Conservation (phyloP, 2,797 vertebrate genomes). For the Valencia hispanica region DNA sequence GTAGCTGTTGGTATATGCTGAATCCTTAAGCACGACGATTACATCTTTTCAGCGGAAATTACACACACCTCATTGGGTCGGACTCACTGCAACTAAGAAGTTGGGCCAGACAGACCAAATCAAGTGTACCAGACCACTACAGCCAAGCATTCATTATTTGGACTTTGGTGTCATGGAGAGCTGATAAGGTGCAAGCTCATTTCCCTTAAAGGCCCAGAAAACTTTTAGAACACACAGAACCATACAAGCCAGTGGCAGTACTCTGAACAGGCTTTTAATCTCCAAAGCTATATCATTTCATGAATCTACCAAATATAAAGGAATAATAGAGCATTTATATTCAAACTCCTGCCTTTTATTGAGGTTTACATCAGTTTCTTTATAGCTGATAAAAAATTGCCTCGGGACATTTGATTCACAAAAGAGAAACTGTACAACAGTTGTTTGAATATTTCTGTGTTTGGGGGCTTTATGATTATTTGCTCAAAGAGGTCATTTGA, state of each 20-base stretch:
- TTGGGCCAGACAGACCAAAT: conserved; percentile 48
- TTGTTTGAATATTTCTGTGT: conserved; percentile 2
- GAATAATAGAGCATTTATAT: conserved; percentile 36
- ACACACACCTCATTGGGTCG: conserved; percentile 46
- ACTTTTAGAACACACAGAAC: conserved; percentile 56
- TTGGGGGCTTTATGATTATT: conserved; percentile 22
- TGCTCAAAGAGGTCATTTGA: conserved; percentile 19
- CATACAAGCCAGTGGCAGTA: conserved; percentile 21
- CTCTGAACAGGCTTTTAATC: conserved; percentile 49
- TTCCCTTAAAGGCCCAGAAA: conserved; percentile 58
- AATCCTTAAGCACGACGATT: conserved; percentile 28
- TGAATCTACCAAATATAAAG: conserved; percentile 7
- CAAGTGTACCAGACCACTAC: conserved; percentile 39
- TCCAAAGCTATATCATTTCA: conserved; percentile 31
- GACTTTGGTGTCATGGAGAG: conserved; percentile 40
- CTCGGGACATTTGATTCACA: conserved; percentile 30
- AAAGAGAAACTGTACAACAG: neutral
- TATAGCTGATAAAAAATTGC: conserved; percentile 8
- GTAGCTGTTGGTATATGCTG: conserved; percentile 11
- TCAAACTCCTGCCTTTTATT: conserved; percentile 26
- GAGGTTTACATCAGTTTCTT: conserved; percentile 6
- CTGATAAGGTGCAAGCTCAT: conserved; percentile 61
- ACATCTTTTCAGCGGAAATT: conserved; percentile 32
- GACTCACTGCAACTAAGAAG: conserved; percentile 18
- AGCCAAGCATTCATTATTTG: conserved; percentile 56